Conservation (phyloP, 1,140 invertebrate species). For the Diorhabda sublineata region DNA sequence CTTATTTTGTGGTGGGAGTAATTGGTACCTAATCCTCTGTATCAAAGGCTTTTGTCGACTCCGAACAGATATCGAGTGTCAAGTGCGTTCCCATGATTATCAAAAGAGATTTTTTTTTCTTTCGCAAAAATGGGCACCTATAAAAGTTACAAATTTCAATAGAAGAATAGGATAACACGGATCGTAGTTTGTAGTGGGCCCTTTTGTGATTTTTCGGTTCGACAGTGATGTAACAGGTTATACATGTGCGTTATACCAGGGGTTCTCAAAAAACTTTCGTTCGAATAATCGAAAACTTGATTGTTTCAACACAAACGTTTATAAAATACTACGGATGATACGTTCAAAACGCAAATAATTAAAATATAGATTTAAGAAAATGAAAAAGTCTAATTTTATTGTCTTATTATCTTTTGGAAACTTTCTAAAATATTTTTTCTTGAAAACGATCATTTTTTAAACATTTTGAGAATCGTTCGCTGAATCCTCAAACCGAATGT, state of each 20-base stretch:
- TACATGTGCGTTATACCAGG: slow-evolving; percentile 5
- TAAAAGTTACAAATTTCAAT: slow-evolving; percentile 45
- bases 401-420: too few species aligned
- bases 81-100: slow-evolving; percentile 43
- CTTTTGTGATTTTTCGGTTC: slow-evolving; percentile 31
- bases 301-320: too few species aligned
- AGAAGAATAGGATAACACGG: slow-evolving; percentile 23
- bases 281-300: too few species aligned
- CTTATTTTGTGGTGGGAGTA: background rate
- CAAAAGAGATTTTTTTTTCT: slow-evolving; percentile 29
- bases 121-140: slow-evolving; percentile 37
- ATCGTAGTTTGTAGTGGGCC: slow-evolving; percentile 21
- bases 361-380: too few species aligned
- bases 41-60: slow-evolving; percentile 19
- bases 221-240: slow-evolving; percentile 34
- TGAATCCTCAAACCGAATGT: too few species aligned
- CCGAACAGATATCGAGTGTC: slow-evolving; percentile 40
- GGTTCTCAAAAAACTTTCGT: slow-evolving; percentile 7
- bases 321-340: too few species aligned
- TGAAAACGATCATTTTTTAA: too few species aligned
- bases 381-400: background rate
- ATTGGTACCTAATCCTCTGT: slow-evolving; percentile 8
- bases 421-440: too few species aligned
- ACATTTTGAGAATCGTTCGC: too few species aligned
- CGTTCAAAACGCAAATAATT: too few species aligned